These are phyloP conservation scores for Podarcis lilfordi DNA, from an alignment of 2,797 vertebrate species.

Conservation along the genomic window DNA sequence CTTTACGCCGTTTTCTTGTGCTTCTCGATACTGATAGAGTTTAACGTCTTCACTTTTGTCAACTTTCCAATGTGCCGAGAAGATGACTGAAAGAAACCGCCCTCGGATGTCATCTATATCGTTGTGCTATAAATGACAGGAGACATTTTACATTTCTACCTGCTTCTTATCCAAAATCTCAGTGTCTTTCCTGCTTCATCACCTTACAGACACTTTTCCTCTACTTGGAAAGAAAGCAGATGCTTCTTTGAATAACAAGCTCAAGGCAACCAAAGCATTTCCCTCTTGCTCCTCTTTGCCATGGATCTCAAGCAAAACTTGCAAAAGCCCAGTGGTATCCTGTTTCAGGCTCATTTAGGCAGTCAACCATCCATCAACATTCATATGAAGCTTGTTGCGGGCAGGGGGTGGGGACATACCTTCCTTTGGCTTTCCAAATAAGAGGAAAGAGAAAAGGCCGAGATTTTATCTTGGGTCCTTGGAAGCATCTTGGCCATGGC, in stretches of 20 bases:
- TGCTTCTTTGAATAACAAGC: conserved; percentile 47
- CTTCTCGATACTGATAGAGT: conserved; percentile 97
- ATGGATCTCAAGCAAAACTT: conserved; percentile 48
- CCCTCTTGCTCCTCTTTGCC: conserved; percentile 24
- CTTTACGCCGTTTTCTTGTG: conserved; percentile 94
- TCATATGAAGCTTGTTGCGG: conserved; percentile 33
- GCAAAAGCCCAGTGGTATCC: conserved; percentile 41
- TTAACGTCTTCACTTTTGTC: conserved; percentile 98
- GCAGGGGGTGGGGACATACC: conserved; percentile 1
- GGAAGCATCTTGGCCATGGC: conserved; percentile 49
- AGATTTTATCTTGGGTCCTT: conserved; percentile 55
- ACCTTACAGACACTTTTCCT: conserved; percentile 62
- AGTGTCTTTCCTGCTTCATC: conserved; percentile 66
- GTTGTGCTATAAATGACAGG: conserved; percentile 56
- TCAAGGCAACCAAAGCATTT: conserved; percentile 65
- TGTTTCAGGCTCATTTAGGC: conserved; percentile 46
- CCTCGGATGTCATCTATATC: conserved; percentile 44
- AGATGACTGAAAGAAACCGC: conserved; percentile 75
- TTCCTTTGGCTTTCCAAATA: conserved; percentile 49
- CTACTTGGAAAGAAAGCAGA: conserved; percentile 60
- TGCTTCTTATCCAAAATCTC: conserved; percentile 58
- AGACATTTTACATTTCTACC: conserved; percentile 53
- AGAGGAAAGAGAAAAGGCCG: conserved; percentile 26
- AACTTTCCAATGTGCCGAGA: conserved; percentile 97
- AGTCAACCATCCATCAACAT: conserved; percentile 40